These are phyloP conservation scores for Hemithea aestivaria DNA, from an alignment of 2,888 invertebrate species.

Conservation along the genomic window DNA sequence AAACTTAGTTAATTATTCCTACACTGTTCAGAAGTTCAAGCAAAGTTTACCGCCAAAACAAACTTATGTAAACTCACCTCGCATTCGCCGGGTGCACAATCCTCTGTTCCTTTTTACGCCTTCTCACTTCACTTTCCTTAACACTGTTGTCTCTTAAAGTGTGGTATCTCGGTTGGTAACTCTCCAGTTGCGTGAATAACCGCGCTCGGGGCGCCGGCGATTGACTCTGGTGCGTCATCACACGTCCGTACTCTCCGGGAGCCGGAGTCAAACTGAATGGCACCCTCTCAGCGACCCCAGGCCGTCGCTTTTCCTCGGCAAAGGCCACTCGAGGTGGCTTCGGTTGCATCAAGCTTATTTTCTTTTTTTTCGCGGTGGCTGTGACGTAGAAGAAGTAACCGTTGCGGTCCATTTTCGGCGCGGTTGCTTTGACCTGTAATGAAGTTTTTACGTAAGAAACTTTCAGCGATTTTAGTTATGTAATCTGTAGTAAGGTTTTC, in stretches of 20 bases:
- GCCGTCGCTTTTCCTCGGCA: conserved; percentile 61
- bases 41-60: conserved; percentile 8
- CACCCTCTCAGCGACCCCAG: conserved; percentile 61
- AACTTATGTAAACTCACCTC: conserved; percentile 46
- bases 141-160: conserved; percentile 72
- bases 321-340: conserved; percentile 70
- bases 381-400: conserved; percentile 74
- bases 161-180: conserved; percentile 74
- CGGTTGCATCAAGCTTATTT: conserved; percentile 73
- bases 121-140: conserved; percentile 69
- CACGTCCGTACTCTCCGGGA: conserved; percentile 54
- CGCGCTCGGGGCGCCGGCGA: conserved; percentile 70
- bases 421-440: conserved; percentile 67
- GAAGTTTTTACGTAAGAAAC: too few relatives aligned
- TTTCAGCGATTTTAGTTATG: too few relatives aligned
- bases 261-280: conserved; percentile 55
- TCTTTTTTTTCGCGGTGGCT: conserved; percentile 76
- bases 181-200: conserved; percentile 69
- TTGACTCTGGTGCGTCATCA: conserved; percentile 59
- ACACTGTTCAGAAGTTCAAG: conserved; percentile 3
- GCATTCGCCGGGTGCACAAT: conserved; percentile 49
- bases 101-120: conserved; percentile 58
- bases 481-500: too few relatives aligned
- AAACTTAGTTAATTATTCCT: too few relatives aligned
- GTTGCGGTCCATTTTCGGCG: conserved; percentile 73